Base-by-base conservation (phyloP, 2,797 vertebrate species). In the Psittacula echo region DNA sequence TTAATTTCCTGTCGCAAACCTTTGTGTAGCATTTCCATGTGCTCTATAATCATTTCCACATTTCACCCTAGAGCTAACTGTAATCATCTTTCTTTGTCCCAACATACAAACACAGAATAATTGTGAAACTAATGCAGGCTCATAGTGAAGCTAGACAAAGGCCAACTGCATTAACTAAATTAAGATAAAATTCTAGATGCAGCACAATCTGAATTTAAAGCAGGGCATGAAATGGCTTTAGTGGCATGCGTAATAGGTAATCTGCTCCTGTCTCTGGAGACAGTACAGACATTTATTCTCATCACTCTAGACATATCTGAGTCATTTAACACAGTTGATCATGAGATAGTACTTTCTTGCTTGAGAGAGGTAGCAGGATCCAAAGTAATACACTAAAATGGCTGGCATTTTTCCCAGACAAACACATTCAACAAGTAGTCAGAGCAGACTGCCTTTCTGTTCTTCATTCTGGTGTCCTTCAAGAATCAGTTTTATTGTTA, bases 101-200 rank as follows among this genome's bases (percentile, higher is more conserved):
- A 44, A 82, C 56, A 82, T 64, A 67, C 29, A 65, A 77, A 73
- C 68, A 60, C 64, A 82, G 67, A 93, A 67, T 94, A 93, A 95
- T 94, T 86, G 83, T 70, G 47, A 88, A 93, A 84, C 48, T 86
- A 47, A 47, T 32, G 4, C 77, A 77, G 80, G 39, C 77, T 96
- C 48, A 6, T 60, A 68, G 85, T 87, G 64, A 94, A 95, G 71
- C 77, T 95, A 93, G 80, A 80, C 89, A 96, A 93, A 94, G 90
- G 89, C 93, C 91, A 94, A 79, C 74, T 79, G 67, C 74, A 90
- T 94, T 94, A 95, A 86, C 67, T 82, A 82, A 96, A 93, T 95
- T 84, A 93, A 90, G 83, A 84, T 77, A 95, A 87, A 93, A 93
- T 91, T 93, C 83, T 79, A 65, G 67, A 90, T 93, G 70, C 72